Evolutionary conservation across 2,888 invertebrate species (phyloP), one percentile per base, ranked within the genome.

Genomic region (Ceratothoa steindachneri): DNA sequence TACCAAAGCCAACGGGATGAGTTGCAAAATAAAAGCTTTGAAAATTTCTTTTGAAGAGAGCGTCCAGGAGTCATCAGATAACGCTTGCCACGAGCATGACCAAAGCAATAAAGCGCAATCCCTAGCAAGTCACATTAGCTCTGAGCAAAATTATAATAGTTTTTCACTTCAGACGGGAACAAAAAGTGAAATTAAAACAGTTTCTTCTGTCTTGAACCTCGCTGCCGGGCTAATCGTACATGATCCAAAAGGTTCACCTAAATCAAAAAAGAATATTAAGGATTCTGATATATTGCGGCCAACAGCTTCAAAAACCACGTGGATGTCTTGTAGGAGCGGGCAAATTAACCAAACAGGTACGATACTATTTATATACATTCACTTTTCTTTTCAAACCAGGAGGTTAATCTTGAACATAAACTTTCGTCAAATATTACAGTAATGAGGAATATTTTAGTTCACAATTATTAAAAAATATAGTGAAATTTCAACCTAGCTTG

Each of bases 291-390:
- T 2, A 24, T 60, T 60, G 41, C 5, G 19, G 60, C 5, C 60
- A 22, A 2, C 9, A 2, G 12, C 29, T 1, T 29, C 67, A 30
- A 30, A 67, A 22, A 29, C 67, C 29, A 15, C 77, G 15, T 77
- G 77, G 77, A 71, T 71, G 2, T 70, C 77, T 53, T 77, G 77
- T 66, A 67, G 77, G 68, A 68, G 64, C 5, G 77, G 77, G 9
- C 68, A 69, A 7, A 12, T 60, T 12, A 60, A 60, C n/a, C 27
- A n/a, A 15, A 31, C 75, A 75, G 75, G 78, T 77, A 65, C 7
- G n/a, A n/a, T n/a, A n/a, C n/a, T n/a, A n/a, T n/a, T n/a, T n/a
- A n/a, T n/a, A n/a, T n/a, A n/a, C n/a, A n/a, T n/a, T n/a, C n/a
- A n/a, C n/a, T n/a, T n/a, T n/a, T n/a, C n/a, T n/a, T n/a, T n/a